A percentile compares a stretch with the other conserved stretches of the same genome.
Evolutionary conservation across 2,888 invertebrate genomes (phyloP).

Genomic region (Eupithecia centaureata): DNA sequence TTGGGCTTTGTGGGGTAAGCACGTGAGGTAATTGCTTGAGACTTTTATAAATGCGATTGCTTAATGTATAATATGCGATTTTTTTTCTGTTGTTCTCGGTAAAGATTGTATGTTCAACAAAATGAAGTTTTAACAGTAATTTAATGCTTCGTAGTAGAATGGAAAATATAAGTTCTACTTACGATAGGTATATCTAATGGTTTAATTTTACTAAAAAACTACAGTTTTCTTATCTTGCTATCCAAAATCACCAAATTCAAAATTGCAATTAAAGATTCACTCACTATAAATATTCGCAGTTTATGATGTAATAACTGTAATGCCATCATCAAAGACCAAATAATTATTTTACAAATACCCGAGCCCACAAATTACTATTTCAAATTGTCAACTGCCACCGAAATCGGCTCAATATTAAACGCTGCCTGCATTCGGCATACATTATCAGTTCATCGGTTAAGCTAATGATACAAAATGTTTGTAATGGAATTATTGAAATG

Average conservation of each 20-base stretch:
- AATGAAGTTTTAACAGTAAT: neutral
- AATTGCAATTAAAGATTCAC: neutral
- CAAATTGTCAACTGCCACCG: slow-evolving; percentile 28
- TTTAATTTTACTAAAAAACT: neutral
- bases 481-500: slow-evolving; percentile 58
- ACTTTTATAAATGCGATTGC: neutral
- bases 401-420: slow-evolving; percentile 42
- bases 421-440: slow-evolving; percentile 44
- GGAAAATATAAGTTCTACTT: neutral
- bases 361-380: slow-evolving; percentile 21
- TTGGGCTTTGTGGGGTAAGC: slow-evolving; percentile 28
- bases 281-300: neutral
- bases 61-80: too few relatives aligned
- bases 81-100: too few relatives aligned
- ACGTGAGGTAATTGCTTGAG: slow-evolving; percentile 19
- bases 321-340: neutral
- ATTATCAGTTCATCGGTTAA: slow-evolving; percentile 44
- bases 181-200: neutral
- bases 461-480: slow-evolving; percentile 53
- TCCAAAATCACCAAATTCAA: neutral
- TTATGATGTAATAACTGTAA: neutral
- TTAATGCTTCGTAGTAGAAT: neutral
- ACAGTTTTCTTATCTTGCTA: neutral
- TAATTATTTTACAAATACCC: slow-evolving; percentile 16
- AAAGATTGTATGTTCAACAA: neutral